phyloP scores from a whole-genome alignment of 2,888 invertebrate genomes.

The Bursaphelenchus okinawaensis region DNA sequence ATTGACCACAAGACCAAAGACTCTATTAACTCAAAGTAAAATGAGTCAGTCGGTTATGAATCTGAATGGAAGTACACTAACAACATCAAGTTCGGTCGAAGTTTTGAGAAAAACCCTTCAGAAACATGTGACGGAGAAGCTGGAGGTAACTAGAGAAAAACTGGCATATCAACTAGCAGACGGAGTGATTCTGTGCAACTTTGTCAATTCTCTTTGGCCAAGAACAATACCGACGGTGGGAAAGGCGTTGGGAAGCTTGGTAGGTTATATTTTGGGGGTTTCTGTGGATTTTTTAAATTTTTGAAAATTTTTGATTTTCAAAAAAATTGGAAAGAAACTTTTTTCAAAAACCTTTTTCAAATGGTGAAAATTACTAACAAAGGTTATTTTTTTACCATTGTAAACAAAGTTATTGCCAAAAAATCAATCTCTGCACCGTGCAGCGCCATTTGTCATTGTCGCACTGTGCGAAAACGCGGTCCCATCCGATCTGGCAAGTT shows the following conservation, averaged over 20 bases:
- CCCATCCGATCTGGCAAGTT: no score
- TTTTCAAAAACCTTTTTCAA: background rate
- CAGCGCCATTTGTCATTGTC: no score
- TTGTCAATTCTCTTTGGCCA: conserved; percentile 13
- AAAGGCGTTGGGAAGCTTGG: background rate
- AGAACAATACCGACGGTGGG: conserved; percentile 5
- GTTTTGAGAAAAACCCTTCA: background rate
- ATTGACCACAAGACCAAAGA: background rate
- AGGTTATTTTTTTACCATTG: no score
- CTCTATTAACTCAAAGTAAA: background rate
- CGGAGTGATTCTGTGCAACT: conserved; percentile 13
- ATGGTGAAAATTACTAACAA: background rate
- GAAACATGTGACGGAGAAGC: background rate
- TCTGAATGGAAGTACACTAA: background rate
- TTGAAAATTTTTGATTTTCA: no score
- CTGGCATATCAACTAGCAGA: conserved; percentile 10
- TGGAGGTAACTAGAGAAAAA: background rate
- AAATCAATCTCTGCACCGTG: no score
- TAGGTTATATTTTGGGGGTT: background rate
- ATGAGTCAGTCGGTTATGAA: background rate
- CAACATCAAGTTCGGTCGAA: background rate
- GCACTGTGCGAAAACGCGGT: no score
- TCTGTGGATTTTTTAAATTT: no score
- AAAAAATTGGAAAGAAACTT: no score
- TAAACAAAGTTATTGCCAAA: background rate